phyloP scores from a whole-genome alignment of 2,113 vertebrate species.

The Piaya cayana region DNA sequence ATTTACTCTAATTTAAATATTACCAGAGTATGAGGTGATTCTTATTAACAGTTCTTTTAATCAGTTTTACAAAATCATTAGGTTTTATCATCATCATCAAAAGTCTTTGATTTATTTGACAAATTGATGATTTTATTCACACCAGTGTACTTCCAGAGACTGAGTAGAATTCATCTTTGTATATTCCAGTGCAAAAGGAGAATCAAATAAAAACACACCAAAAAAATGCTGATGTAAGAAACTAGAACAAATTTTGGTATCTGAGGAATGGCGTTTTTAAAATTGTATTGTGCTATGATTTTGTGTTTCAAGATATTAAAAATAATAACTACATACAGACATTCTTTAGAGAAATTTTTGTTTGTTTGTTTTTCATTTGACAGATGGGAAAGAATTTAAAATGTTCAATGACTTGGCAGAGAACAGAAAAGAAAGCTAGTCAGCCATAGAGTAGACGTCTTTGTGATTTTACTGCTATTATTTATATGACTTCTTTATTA shows the following conservation, averaged over 20 bases:
- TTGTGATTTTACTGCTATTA: background rate
- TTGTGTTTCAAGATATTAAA: background rate
- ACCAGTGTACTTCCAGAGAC: background rate
- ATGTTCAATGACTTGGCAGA: background rate
- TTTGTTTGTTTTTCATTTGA: background rate
- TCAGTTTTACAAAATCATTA: background rate
- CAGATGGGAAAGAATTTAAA: background rate
- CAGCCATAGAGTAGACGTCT: background rate
- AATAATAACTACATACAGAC: background rate
- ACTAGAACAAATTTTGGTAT: background rate
- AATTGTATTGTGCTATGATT: background rate
- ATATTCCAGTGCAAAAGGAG: background rate
- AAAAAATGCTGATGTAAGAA: background rate
- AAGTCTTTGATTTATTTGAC: too few species aligned
- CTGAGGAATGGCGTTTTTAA: background rate
- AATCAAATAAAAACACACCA: background rate
- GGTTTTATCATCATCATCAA: too few species aligned
- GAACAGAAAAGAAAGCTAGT: background rate
- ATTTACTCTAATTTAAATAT: background rate
- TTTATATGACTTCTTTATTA: background rate
- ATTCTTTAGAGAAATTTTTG: background rate
- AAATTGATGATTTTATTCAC: background rate
- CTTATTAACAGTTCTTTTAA: background rate
- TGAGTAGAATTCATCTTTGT: background rate
- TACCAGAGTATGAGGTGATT: background rate